Conservation (phyloP, 2,113 vertebrate species). For the Formicarius rufipectus region DNA sequence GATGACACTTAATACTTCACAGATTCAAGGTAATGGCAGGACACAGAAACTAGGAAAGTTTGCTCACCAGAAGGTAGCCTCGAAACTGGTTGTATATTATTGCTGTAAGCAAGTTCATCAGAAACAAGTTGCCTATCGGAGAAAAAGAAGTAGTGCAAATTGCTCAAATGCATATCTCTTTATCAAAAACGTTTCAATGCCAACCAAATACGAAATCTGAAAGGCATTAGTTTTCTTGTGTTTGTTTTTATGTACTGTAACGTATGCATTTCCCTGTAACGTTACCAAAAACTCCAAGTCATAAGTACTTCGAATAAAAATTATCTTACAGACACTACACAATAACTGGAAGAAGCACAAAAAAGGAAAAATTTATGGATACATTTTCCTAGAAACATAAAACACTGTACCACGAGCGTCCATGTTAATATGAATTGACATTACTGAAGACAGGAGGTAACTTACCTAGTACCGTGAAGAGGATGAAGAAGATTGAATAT, state of each 20-base stretch:
- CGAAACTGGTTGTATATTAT: slow-evolving; percentile 98
- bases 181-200: background rate
- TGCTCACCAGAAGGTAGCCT: slow-evolving; percentile 94
- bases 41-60: background rate
- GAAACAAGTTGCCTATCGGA: slow-evolving; percentile 87
- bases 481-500: slow-evolving; percentile 90
- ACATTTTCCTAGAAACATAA: background rate
- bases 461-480: slow-evolving; percentile 93
- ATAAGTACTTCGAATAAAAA: background rate
- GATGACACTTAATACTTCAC: background rate
- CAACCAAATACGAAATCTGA: background rate
- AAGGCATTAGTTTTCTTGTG: background rate
- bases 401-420: background rate
- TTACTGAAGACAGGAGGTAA: background rate
- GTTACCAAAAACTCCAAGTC: background rate
- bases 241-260: background rate
- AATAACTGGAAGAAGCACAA: background rate
- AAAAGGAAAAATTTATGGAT: accelerated
- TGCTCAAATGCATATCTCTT: background rate
- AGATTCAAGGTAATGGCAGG: background rate
- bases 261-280: background rate
- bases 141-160: background rate
- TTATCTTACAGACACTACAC: background rate
- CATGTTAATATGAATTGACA: background rate
- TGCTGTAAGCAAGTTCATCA: slow-evolving; percentile 97